Percentiles rank a stretch among this genome's conserved stretches.
Conservation (phyloP, 2,797 vertebrate species). For the Hoplostethus mediterraneus region DNA sequence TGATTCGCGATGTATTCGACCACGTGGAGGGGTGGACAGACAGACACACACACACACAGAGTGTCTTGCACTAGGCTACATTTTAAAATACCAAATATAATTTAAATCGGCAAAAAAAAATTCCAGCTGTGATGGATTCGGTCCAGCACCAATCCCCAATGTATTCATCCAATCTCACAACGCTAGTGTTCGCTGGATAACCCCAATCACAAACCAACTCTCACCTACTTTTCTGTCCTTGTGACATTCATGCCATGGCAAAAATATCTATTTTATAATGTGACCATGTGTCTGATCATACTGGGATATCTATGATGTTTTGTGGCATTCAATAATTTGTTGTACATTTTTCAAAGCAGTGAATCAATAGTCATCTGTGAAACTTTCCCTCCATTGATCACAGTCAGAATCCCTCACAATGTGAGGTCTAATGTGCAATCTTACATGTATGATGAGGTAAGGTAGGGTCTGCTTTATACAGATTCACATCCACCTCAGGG, state of each 20-base stretch:
- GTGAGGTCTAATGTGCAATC: not conserved
- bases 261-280: no score
- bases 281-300: no score
- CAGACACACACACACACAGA: no score
- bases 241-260: not conserved
- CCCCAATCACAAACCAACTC: not conserved
- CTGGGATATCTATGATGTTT: no score
- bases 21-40: no score
- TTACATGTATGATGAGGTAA: not conserved
- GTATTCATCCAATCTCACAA: no score
- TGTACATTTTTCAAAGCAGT: not conserved
- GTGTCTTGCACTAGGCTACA: no score
- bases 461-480: not conserved
- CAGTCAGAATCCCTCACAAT: no score
- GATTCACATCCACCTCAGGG: not conserved
- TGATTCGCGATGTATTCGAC: no score
- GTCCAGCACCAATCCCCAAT: no score
- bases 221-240: not conserved
- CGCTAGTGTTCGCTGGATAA: slow-evolving; percentile 15
- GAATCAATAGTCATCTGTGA: not conserved
- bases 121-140: no score
- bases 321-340: not conserved
- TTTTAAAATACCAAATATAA: not conserved
- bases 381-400: not conserved
- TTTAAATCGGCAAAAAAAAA: not conserved